Evolutionary conservation across 2,113 vertebrate genomes (phyloP).

Genomic region (Phodopus roborovskii): DNA sequence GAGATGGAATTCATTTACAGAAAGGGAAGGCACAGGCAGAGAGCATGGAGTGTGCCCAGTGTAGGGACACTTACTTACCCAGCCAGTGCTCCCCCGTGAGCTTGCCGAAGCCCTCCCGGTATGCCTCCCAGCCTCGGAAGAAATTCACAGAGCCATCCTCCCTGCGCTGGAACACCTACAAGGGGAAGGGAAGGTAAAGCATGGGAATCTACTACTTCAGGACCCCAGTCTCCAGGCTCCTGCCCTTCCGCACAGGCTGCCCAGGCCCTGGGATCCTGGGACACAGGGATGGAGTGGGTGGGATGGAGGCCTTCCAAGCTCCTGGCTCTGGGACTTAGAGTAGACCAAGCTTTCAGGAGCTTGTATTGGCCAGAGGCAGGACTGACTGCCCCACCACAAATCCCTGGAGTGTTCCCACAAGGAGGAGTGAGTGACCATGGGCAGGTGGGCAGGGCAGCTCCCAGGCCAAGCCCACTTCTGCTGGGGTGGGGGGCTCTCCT

Average conservation of each 20-base stretch:
- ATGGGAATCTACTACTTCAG: rapidly evolving
- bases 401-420: rapidly evolving
- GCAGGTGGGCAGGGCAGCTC: background rate
- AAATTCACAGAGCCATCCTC: constrained; percentile 97
- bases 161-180: constrained; percentile 95
- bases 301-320: too few relatives aligned
- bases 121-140: constrained; percentile 96
- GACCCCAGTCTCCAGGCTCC: rapidly evolving
- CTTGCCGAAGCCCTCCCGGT: constrained; percentile 96
- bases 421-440: rapidly evolving
- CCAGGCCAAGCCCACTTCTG: background rate
- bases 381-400: background rate
- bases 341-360: background rate
- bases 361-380: background rate
- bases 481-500: background rate
- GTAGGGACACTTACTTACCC: constrained; percentile 85
- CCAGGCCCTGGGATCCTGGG: rapidly evolving
- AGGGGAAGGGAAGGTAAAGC: background rate
- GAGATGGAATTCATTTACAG: rapidly evolving
- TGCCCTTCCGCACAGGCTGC: background rate
- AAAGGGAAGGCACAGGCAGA: background rate
- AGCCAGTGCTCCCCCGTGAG: constrained; percentile 98
- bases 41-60: rapidly evolving
- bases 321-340: rapidly evolving
- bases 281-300: background rate